phyloP scores from a whole-genome alignment of 2,888 invertebrate species.

The Acleris literana region DNA sequence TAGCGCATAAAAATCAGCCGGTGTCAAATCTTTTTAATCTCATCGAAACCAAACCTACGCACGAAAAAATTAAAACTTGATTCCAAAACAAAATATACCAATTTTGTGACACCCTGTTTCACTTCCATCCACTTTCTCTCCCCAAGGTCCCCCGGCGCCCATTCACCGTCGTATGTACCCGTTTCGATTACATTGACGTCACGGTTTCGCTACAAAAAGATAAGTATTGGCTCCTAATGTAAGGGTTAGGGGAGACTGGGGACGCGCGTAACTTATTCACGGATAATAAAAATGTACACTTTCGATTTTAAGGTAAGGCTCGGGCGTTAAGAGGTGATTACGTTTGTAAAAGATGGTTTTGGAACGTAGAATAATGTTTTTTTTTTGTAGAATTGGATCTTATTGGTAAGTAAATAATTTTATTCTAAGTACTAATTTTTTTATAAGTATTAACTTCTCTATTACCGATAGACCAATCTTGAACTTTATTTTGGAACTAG shows the following conservation, averaged over 20 bases:
- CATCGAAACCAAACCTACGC: too few relatives aligned
- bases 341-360: conserved; percentile 25
- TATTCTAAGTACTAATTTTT: too few relatives aligned
- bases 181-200: conserved; percentile 73
- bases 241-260: conserved; percentile 57
- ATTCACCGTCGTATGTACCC: conserved; percentile 60
- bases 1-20: too few relatives aligned
- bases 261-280: conserved; percentile 49
- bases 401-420: neutral
- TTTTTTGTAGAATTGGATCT: neutral
- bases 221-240: conserved; percentile 70
- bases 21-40: too few relatives aligned
- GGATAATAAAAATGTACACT: conserved; percentile 47
- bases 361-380: conserved; percentile 16
- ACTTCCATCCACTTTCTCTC: conserved; percentile 26
- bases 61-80: neutral
- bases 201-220: conserved; percentile 64
- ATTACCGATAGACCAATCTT: too few relatives aligned
- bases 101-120: conserved; percentile 1
- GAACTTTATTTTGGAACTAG: too few relatives aligned
- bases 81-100: neutral
- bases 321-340: conserved; percentile 34
- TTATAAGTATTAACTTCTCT: too few relatives aligned
- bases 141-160: conserved; percentile 55
- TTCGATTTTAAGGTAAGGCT: conserved; percentile 32